A percentile compares a stretch with the other conserved stretches of the same genome.
These are phyloP conservation scores for Chromis chromis DNA, from an alignment of 2,797 vertebrate genomes.

Conservation along the genomic window DNA sequence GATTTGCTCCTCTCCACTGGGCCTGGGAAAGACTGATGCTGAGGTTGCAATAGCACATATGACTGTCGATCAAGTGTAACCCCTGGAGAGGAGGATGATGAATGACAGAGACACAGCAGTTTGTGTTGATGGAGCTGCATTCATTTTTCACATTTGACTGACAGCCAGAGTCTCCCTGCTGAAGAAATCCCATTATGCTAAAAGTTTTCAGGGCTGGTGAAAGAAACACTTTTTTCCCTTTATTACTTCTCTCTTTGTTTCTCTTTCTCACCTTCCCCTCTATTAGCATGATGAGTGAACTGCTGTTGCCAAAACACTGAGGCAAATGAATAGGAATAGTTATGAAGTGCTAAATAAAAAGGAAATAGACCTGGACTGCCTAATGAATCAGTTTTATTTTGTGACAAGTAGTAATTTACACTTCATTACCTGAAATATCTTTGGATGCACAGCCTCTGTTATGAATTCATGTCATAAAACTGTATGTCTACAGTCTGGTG, in stretches of 20 bases:
- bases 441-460: background rate
- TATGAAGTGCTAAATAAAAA: slow-evolving; percentile 18
- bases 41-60: slow-evolving; percentile 35
- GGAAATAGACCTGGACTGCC: slow-evolving; percentile 5
- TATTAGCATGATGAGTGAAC: slow-evolving; percentile 14
- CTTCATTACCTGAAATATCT: background rate
- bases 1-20: too few species aligned
- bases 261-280: background rate
- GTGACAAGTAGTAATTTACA: background rate
- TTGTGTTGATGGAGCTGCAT: slow-evolving; percentile 58
- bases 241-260: slow-evolving; percentile 16
- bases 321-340: slow-evolving; percentile 9
- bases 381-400: background rate
- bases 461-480: background rate
- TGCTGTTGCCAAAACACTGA: slow-evolving; percentile 14
- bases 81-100: slow-evolving; percentile 50
- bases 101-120: slow-evolving; percentile 62
- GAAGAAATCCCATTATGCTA: slow-evolving; percentile 44
- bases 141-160: slow-evolving; percentile 65
- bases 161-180: slow-evolving; percentile 53
- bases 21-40: slow-evolving; percentile 29
- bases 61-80: slow-evolving; percentile 51
- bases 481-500: background rate
- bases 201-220: slow-evolving; percentile 43
- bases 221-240: slow-evolving; percentile 9